Evolutionary conservation across 2,797 vertebrate species (phyloP).

Genomic region (Arrhamphus sclerolepis): DNA sequence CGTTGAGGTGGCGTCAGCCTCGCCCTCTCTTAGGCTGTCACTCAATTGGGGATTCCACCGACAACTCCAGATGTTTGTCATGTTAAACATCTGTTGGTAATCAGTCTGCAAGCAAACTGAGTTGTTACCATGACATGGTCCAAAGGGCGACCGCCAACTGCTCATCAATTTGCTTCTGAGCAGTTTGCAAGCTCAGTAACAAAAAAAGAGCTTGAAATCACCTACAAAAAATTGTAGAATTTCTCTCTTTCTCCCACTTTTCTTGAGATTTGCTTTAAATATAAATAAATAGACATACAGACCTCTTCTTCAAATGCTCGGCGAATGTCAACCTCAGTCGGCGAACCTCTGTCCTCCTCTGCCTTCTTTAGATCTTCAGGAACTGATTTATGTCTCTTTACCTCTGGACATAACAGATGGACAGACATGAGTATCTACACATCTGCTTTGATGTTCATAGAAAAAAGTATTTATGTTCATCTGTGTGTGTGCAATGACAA

Average conservation of each 20-base stretch:
- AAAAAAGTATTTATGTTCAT: too few relatives aligned
- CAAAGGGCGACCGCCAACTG: too few relatives aligned
- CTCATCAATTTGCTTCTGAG: too few relatives aligned
- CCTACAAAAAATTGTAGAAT: constrained; percentile 23
- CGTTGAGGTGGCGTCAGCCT: too few relatives aligned
- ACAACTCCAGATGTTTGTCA: too few relatives aligned
- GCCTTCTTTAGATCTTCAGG: constrained; percentile 92
- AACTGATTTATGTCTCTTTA: constrained; percentile 95
- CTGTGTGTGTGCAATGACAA: neutral
- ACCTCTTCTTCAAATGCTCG: constrained; percentile 97
- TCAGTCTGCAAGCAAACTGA: too few relatives aligned
- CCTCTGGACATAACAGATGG: constrained; percentile 79
- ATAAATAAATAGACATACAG: constrained; percentile 49
- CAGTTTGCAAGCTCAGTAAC: too few relatives aligned
- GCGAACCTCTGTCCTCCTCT: constrained; percentile 87
- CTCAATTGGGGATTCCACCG: too few relatives aligned
- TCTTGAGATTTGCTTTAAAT: neutral
- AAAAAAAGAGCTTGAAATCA: too few relatives aligned
- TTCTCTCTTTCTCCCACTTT: neutral
- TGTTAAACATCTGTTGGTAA: too few relatives aligned
- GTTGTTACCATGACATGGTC: too few relatives aligned
- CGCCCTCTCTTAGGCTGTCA: too few relatives aligned
- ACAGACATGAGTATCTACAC: neutral
- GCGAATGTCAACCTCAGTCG: constrained; percentile 85
- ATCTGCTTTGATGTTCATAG: neutral